These are phyloP conservation scores for Hoplias malabaricus DNA, from an alignment of 2,113 vertebrate species.

Conservation along the genomic window DNA sequence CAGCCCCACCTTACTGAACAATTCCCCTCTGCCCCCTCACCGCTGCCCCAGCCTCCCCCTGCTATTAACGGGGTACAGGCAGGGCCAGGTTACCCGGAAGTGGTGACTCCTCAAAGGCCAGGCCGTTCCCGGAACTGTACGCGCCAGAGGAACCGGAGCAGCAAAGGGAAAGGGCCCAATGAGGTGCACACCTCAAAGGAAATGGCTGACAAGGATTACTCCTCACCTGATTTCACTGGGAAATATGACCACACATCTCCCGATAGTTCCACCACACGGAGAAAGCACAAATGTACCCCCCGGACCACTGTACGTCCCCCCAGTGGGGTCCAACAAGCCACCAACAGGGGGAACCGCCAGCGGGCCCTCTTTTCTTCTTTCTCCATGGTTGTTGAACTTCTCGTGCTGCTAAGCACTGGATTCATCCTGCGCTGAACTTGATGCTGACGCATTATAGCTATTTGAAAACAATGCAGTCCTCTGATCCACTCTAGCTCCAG, in stretches of 20 bases:
- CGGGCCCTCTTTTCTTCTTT: conserved; percentile 57
- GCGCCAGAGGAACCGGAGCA: conserved; percentile 71
- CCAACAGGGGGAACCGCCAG: conserved; percentile 68
- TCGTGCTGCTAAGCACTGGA: conserved; percentile 72
- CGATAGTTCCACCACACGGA: conserved; percentile 77
- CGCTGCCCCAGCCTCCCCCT: conserved; percentile 64
- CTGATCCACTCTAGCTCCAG: conserved; percentile 72
- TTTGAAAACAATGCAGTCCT: conserved; percentile 58
- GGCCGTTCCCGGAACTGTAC: conserved; percentile 87
- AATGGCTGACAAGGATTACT: conserved; percentile 78
- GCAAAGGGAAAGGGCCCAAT: conserved; percentile 77
- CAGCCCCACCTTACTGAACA: conserved; percentile 40
- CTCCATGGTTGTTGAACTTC: conserved; percentile 73
- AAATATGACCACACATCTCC: conserved; percentile 77
- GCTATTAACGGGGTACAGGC: conserved; percentile 70
- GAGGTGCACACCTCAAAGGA: conserved; percentile 80
- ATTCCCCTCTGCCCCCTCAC: conserved; percentile 46
- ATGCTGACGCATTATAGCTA: conserved; percentile 71
- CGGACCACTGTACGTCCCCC: conserved; percentile 87
- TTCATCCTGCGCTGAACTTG: conserved; percentile 82
- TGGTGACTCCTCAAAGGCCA: conserved; percentile 74
- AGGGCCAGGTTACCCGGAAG: conserved; percentile 76
- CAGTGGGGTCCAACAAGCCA: conserved; percentile 93
- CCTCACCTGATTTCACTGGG: conserved; percentile 74
- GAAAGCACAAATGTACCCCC: conserved; percentile 91